phyloP scores from a whole-genome alignment of 2,113 vertebrate species.

The Coracopsis vasa region DNA sequence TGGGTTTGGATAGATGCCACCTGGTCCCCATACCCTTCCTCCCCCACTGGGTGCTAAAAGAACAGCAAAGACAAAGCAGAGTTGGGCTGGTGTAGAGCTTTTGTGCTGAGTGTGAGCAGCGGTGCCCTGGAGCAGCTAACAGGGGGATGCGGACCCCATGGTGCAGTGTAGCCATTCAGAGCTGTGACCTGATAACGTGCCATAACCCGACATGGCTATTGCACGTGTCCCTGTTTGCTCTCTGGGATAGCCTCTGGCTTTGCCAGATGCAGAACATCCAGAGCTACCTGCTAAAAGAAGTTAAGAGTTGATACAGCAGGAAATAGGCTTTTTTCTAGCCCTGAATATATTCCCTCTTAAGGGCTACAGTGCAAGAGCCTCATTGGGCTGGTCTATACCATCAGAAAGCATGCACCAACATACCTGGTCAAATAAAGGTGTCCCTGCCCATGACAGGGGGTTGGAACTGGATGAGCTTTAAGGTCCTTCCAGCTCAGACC shows the following conservation, averaged over 20 bases:
- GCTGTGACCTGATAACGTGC: not conserved
- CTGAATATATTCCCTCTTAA: not conserved
- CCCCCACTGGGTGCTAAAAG: not conserved
- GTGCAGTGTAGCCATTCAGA: not conserved
- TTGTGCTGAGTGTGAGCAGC: not conserved
- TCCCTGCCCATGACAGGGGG: not conserved
- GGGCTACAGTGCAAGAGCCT: not conserved
- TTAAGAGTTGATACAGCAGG: not conserved
- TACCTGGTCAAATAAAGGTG: not conserved
- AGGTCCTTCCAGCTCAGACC: not conserved
- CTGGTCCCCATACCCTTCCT: not conserved
- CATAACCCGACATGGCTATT: rapidly evolving
- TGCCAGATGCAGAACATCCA: not conserved
- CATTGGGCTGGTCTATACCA: rapidly evolving
- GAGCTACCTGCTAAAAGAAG: not conserved
- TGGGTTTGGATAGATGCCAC: constrained; percentile 49
- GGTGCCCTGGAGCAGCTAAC: not conserved
- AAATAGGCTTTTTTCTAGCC: not conserved
- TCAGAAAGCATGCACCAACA: rapidly evolving
- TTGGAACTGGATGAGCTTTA: not conserved
- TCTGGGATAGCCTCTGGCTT: rapidly evolving
- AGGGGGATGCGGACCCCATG: rapidly evolving
- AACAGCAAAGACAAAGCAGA: not conserved
- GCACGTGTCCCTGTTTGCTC: not conserved
- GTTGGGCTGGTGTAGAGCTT: not conserved